These are phyloP conservation scores for Agrochola lychnidis DNA, from an alignment of 2,888 invertebrate species.

Conservation along the genomic window DNA sequence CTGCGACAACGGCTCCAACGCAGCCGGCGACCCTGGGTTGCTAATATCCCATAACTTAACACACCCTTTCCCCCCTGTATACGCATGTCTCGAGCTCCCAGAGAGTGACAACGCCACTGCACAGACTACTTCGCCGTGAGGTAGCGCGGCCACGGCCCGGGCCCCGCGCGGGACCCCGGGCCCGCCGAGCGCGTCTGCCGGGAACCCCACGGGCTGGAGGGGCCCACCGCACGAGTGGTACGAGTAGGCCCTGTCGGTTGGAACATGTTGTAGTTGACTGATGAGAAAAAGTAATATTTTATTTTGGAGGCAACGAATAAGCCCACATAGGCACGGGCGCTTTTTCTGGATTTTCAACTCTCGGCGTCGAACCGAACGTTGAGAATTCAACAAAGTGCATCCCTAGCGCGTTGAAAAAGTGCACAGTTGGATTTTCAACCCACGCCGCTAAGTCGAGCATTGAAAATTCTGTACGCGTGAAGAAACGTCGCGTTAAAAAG, in stretches of 20 bases:
- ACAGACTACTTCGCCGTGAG: slow-evolving; percentile 98
- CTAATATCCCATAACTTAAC: slow-evolving; percentile 99
- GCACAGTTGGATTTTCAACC: too few relatives aligned
- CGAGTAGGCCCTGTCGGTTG: slow-evolving; percentile 94
- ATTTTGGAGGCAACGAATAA: background rate
- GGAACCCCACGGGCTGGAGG: slow-evolving; percentile 97
- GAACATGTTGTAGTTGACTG: slow-evolving; percentile 59
- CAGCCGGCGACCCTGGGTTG: slow-evolving; percentile 95
- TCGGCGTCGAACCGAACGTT: too few relatives aligned
- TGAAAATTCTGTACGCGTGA: too few relatives aligned
- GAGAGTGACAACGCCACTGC: slow-evolving; percentile 97
- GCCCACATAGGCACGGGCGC: too few relatives aligned
- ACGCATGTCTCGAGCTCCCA: slow-evolving; percentile 96
- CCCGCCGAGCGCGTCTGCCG: slow-evolving; percentile 97
- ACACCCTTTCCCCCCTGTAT: slow-evolving; percentile 99
- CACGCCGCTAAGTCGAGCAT: too few relatives aligned
- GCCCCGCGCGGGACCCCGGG: slow-evolving; percentile 98
- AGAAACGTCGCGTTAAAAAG: too few relatives aligned
- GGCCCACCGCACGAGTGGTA: slow-evolving; percentile 98
- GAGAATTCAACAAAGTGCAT: too few relatives aligned
- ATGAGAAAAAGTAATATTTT: slow-evolving; percentile 11
- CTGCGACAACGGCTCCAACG: slow-evolving; percentile 97
- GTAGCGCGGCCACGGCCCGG: slow-evolving; percentile 96
- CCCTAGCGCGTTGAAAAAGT: too few relatives aligned
- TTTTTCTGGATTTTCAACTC: too few relatives aligned